phyloP scores from a whole-genome alignment of 2,113 vertebrate species.

The Romanogobio albipinnatus region DNA sequence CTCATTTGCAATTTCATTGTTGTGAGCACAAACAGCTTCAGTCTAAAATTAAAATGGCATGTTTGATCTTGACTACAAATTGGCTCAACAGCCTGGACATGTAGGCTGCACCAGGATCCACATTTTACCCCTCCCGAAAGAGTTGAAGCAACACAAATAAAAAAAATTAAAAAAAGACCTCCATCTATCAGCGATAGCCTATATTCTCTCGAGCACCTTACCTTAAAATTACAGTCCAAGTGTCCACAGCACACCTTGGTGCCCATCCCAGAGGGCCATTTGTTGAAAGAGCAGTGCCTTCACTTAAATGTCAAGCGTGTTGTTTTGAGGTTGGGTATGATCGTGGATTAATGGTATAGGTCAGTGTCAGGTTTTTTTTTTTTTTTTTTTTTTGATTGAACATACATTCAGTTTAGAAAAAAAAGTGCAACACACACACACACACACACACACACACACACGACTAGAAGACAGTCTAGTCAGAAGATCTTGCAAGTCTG shows the following conservation, averaged over 20 bases:
- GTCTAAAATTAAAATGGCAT: conserved; percentile 1
- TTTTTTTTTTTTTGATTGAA: not conserved
- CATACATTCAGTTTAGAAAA: not conserved
- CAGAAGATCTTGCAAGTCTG: conserved; percentile 8
- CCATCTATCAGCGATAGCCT: not conserved
- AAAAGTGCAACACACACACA: not conserved
- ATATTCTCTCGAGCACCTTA: not conserved
- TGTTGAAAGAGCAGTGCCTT: conserved; percentile 34
- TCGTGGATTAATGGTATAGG: conserved; percentile 37
- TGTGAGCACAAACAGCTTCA: not conserved
- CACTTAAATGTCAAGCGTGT: conserved; percentile 47
- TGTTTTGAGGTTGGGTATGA: conserved; percentile 30
- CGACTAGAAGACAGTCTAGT: conserved; percentile 20
- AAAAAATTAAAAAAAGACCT: not conserved
- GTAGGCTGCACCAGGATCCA: conserved; percentile 2
- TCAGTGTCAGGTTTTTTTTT: conserved; percentile 10
- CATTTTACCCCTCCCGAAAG: not conserved
- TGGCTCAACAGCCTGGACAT: not conserved
- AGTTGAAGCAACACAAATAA: not conserved
- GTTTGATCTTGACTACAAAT: conserved; percentile 3
- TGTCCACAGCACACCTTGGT: not conserved
- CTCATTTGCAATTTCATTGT: not conserved
- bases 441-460: conserved; percentile 28
- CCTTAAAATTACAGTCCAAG: conserved; percentile 1
- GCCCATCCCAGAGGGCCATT: not conserved